Evolutionary conservation across 2,888 invertebrate species (phyloP), one percentile per base, ranked within the genome.

Genomic region (Palloptera scutellata): DNA sequence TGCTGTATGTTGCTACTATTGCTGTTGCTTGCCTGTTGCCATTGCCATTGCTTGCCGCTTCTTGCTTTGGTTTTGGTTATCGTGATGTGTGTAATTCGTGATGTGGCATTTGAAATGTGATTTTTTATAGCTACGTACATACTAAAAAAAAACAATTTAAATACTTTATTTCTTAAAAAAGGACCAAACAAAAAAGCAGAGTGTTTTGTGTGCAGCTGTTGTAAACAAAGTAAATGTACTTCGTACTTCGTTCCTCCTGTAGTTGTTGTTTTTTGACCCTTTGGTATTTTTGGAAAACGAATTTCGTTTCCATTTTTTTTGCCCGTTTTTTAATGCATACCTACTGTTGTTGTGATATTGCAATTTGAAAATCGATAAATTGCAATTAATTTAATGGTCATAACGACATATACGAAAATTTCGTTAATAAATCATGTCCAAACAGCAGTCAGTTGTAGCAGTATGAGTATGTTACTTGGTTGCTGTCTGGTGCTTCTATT

Each of bases 361-460:
- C 83, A 83, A 83, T 83, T 83, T 81, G 74, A 75, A 81, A 83
- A 83, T 83, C 83, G 82, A 83, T 83, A 83, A 83, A 83, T 83
- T 83, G 83, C 83, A 83, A 83, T 83, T 83, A 83, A 83, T 83
- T 80, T 83, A 83, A 83, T 83, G 83, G 83, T 76, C 78, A 76
- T 78, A 79, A 71, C 78, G 77, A 79, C 77, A 76, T 68, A 67
- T 64, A 73, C 71, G 72, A 70, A 74, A 43, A 43, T 58, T 64
- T 64, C 59, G 65, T 72, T 53, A 64, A 72, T 72, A 72, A 72
- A 72, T 72, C 70, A 69, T 69, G 67, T 52, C n/a, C 20, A 57
- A 55, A 40, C 57, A 30, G 45, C 2, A 30, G n/a, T n/a, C 53
- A 42, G 15, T 59, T 51, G 43, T 45, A 51, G 48, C 41, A 45